A percentile compares a stretch with the other conserved stretches of the same genome.
These are phyloP conservation scores for Stomatorhinus walkeri DNA, from an alignment of 2,797 vertebrate species.

Conservation along the genomic window DNA sequence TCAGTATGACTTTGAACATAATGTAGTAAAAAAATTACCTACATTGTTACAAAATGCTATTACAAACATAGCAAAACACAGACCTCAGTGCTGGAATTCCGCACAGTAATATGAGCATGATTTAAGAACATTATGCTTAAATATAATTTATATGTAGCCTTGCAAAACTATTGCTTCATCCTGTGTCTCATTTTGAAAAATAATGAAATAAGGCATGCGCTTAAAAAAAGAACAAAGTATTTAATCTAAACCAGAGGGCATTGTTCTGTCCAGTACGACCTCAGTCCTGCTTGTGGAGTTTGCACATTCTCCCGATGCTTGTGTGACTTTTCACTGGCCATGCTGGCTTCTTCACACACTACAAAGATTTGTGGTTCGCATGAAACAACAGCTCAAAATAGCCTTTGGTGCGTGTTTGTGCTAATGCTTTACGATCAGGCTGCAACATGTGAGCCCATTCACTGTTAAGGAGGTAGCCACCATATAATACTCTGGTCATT, in stretches of 20 bases:
- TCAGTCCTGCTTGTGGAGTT: neutral
- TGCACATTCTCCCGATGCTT: neutral
- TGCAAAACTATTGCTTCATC: neutral
- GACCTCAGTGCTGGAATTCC: neutral
- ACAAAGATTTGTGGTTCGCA: neutral
- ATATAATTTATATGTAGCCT: neutral
- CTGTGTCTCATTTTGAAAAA: neutral
- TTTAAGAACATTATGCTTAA: neutral
- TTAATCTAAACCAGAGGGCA: neutral
- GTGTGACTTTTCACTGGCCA: neutral
- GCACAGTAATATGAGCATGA: slow-evolving; percentile 5
- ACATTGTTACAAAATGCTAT: neutral
- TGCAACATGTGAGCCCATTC: slow-evolving; percentile 64
- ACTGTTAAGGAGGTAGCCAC: slow-evolving; percentile 51
- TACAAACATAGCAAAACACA: neutral
- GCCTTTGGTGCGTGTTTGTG: neutral
- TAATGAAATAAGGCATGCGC: neutral
- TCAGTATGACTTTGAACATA: neutral
- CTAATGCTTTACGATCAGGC: neutral
- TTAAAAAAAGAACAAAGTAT: neutral
- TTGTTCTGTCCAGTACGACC: neutral
- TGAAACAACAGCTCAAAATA: neutral
- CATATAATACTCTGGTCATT: neutral
- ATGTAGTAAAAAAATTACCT: neutral
- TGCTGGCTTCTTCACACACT: neutral